Base-by-base conservation (phyloP, 2,888 invertebrate species). In the Tetrapedia diversipes region DNA sequence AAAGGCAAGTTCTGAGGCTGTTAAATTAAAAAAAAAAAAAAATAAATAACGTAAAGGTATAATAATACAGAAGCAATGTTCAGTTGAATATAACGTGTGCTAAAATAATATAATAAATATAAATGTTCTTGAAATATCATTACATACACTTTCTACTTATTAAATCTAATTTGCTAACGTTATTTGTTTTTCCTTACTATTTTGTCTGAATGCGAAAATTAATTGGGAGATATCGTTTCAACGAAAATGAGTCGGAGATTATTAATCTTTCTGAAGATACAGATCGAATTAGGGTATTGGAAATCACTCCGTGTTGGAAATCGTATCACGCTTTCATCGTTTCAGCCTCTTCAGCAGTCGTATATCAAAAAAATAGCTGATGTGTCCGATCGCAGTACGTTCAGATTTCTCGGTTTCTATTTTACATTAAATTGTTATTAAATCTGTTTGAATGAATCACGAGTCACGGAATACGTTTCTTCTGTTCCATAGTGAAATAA, bases 301-400 rank as follows among this genome's bases (percentile, higher is more conserved):
- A 24, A 47, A 24, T 60, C 27, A 19, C 8, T 56, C 59, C 16
- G 27, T 29, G 34, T 29, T 65, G 43, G 16, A 54, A 69, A 74
- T 68, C 43, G 11, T 60, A 71, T 47, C 49, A 49, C 64, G 65
- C 59, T 75, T 72, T 72, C 67, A 19, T 63, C 24, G 22, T 49
- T 51, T 57, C 51, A 8, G 14, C 47, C 14, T 54, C 27, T 41
- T 34, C 47, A 11, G n/a, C 24, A 27, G 32, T 47, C 22, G 34
- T 16, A 27, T 24, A 22, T 11, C 16, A 19, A 70, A 39, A 34
- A 45, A 57, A 22, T 32, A 22, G 4, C 19, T 34, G 22, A 11
- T 16, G 19, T 49, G 19, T 56, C 19, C 39, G 8, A 29, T 51
- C n/a, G 8, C 41, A 56, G 32, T 54, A 16, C 14, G 11, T 10